Base-by-base conservation (phyloP, 2,888 invertebrate species). In the Nasonia oneida region DNA sequence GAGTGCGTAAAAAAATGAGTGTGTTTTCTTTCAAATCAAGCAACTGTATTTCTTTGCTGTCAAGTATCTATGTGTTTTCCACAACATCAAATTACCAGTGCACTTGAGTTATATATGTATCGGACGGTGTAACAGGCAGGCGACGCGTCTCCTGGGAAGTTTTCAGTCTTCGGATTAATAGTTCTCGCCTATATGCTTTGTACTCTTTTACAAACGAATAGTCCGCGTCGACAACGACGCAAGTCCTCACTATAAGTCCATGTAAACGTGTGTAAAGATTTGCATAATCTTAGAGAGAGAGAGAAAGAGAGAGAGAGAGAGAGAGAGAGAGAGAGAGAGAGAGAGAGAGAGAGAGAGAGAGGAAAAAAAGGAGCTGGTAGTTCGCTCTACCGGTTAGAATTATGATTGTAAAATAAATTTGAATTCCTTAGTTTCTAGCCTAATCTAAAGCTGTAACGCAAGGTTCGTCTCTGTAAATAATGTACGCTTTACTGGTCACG, bases 391-490 rank as follows among this genome's bases (percentile, higher is more conserved):
- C 61, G 23, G 29, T n/a, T 81, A 78, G 47, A 64, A 42, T 67
- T 67, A 76, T 23, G 64, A 82, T 83, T 87, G 84, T 87, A 87
- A 83, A 77, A 81, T 85, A 87, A 83, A 86, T 67, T 73, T 57
- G n/a, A 75, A 80, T 83, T 81, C 29, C 33, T 70, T 82, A 77
- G 71, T 75, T 75, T 80, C 37, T 85, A 87, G 85, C 64, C 53
- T 77, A 83, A 81, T 84, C 83, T 61, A 61, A 86, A 75, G 53
- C 37, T 80, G 12, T 77, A 81, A 76, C 33, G 53, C 61, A 80
- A 87, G 67, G 79, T 71, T 81, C 82, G 61, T 77, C 50, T 86
- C 84, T 85, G 85, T 83, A 87, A 85, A 87, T 76, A n/a, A 67
- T 80, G 84, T 82, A 70, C 42, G 84, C 81, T 87, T 80, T 77